A percentile compares a stretch with the other conserved stretches of the same genome.
phyloP scores from a whole-genome alignment of 2,113 vertebrate species.

The Toxotes chatareus region DNA sequence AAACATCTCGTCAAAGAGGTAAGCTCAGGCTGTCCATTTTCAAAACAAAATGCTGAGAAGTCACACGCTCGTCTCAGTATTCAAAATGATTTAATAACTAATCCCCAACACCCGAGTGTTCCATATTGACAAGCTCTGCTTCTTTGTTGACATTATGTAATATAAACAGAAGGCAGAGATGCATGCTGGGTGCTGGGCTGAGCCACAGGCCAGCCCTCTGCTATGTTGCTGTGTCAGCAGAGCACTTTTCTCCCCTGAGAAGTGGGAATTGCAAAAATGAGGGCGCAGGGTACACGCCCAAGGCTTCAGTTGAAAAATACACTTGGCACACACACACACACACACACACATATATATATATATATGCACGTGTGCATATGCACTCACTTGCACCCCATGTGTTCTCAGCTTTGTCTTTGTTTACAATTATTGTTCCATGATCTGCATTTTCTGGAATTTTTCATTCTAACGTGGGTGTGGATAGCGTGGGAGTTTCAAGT shows the following conservation, averaged over 20 bases:
- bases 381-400: not conserved
- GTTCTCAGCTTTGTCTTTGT: constrained; percentile 15
- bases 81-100: not conserved
- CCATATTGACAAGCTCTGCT: not conserved
- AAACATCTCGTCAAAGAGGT: constrained; percentile 92
- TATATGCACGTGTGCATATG: not conserved
- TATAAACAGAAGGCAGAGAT: constrained; percentile 58
- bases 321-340: not conserved
- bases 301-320: not conserved
- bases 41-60: not conserved
- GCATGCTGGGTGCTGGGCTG: constrained; percentile 72
- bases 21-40: not conserved
- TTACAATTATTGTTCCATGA: not conserved
- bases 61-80: not conserved
- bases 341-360: not conserved
- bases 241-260: constrained; percentile 35
- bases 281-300: constrained; percentile 11
- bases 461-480: constrained; percentile 24
- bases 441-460: constrained; percentile 29
- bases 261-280: constrained; percentile 21
- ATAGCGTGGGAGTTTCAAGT: constrained; percentile 18
- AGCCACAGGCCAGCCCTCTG: constrained; percentile 35
- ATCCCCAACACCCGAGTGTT: not conserved
- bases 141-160: constrained; percentile 50
- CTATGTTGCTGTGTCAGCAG: constrained; percentile 64